phyloP scores from a whole-genome alignment of 2,113 vertebrate species.

The Colaptes auratus region DNA sequence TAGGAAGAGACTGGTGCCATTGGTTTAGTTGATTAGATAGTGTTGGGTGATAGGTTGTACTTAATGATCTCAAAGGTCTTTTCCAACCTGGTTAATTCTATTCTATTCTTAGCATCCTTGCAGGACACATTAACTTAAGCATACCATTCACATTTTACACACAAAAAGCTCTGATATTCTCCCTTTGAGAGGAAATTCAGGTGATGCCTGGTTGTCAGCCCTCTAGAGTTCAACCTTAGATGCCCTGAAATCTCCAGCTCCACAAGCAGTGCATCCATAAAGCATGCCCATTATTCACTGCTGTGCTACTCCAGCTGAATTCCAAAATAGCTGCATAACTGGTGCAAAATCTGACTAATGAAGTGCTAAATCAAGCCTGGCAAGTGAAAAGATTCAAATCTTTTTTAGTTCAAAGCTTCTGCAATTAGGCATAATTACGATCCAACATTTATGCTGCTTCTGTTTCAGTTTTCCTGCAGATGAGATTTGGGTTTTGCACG shows the following conservation, averaged over 20 bases:
- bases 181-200: background rate
- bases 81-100: too few species aligned
- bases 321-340: conserved; percentile 34
- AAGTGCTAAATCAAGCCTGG: conserved; percentile 51
- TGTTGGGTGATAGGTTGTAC: too few species aligned
- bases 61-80: too few species aligned
- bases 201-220: background rate
- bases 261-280: background rate
- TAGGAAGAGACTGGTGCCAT: too few species aligned
- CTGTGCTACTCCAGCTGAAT: conserved; percentile 42
- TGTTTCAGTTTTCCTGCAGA: conserved; percentile 41
- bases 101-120: background rate
- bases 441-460: conserved; percentile 9
- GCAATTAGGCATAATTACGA: conserved; percentile 36
- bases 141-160: background rate
- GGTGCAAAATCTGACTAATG: conserved; percentile 52
- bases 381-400: conserved; percentile 39
- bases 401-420: conserved; percentile 44
- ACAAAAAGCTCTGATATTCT: background rate
- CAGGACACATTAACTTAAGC: background rate
- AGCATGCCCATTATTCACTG: conserved; percentile 9
- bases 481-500: conserved; percentile 37
- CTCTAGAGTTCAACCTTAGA: background rate
- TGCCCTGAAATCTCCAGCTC: background rate
- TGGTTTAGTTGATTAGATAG: too few species aligned